Evolutionary conservation across 1,140 invertebrate genomes (phyloP).

Genomic region (Euglossa dilemma): DNA sequence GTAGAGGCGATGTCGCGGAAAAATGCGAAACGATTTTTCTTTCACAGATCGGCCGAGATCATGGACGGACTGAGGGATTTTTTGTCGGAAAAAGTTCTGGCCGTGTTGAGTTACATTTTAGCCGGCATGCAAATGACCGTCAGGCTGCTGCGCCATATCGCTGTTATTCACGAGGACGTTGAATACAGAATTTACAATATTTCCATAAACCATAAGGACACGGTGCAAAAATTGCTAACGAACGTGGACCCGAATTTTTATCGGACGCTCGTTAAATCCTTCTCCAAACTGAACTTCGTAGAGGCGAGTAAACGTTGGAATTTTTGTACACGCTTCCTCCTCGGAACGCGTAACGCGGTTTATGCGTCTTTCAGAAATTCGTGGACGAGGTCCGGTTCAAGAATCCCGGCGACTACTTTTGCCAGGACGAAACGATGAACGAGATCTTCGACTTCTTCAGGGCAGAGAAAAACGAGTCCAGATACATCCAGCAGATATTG

Average conservation of each 20-base stretch:
- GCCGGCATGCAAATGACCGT: slow-evolving; percentile 71
- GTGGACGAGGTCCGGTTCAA: slow-evolving; percentile 41
- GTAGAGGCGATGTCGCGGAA: no score
- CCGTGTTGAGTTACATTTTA: slow-evolving; percentile 66
- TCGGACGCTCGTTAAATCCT: slow-evolving; percentile 67
- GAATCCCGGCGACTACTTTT: slow-evolving; percentile 79
- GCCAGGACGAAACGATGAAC: slow-evolving; percentile 78
- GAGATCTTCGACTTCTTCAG: slow-evolving; percentile 80
- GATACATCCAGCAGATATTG: slow-evolving; percentile 74
- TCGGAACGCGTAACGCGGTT: background rate
- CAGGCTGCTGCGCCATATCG: slow-evolving; percentile 71
- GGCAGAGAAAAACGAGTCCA: slow-evolving; percentile 67
- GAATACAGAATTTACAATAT: slow-evolving; percentile 66
- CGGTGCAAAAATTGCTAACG: slow-evolving; percentile 71
- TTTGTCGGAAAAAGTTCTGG: slow-evolving; percentile 70
- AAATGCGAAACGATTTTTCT: background rate
- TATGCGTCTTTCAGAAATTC: slow-evolving; percentile 60
- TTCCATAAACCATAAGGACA: slow-evolving; percentile 62
- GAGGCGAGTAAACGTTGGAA: slow-evolving; percentile 57
- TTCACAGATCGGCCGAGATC: slow-evolving; percentile 65
- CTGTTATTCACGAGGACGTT: slow-evolving; percentile 71
- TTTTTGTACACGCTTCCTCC: background rate
- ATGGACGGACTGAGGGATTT: slow-evolving; percentile 68
- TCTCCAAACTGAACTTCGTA: slow-evolving; percentile 68
- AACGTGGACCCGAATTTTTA: slow-evolving; percentile 69